Evolutionary conservation across 2,888 invertebrate species (phyloP).

Genomic region (Octonoba sinensis): DNA sequence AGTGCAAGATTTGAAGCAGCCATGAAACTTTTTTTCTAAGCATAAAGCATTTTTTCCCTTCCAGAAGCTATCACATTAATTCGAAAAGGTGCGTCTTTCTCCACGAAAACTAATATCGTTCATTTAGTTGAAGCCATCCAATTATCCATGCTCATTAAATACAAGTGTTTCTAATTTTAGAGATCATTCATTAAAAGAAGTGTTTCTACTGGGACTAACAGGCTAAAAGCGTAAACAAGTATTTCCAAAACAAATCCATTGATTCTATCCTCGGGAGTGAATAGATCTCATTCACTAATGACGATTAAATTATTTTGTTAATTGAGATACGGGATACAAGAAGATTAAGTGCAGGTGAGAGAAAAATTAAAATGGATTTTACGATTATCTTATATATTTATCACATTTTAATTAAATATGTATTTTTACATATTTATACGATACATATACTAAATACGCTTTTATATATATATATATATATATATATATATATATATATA

Average conservation of each 20-base stretch:
- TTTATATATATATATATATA: too few species aligned
- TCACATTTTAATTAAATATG: too few species aligned
- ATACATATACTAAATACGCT: too few species aligned
- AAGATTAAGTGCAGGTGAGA: background rate
- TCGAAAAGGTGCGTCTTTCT: constrained; percentile 25
- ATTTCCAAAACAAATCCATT: constrained; percentile 38
- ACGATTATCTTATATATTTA: background rate
- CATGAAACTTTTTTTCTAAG: too few species aligned
- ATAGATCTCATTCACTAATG: constrained; percentile 50
- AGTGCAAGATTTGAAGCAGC: too few species aligned
- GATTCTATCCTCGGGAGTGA: constrained; percentile 25
- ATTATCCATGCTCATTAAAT: constrained; percentile 50
- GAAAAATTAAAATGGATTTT: background rate
- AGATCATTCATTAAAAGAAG: constrained; percentile 51
- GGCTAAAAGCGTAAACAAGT: constrained; percentile 25
- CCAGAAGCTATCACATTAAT: constrained; percentile 28
- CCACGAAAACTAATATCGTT: constrained; percentile 24
- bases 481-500: too few species aligned
- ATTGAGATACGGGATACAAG: background rate
- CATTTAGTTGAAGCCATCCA: constrained; percentile 38
- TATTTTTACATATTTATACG: too few species aligned
- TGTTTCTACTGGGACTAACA: constrained; percentile 13
- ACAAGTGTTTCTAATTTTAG: constrained; percentile 57
- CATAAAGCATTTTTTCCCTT: background rate
- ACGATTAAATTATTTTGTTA: constrained; percentile 47